Evolutionary conservation across 2,888 invertebrate genomes (phyloP), one percentile per base, ranked within the genome.

Genomic region (Galeruca laticollis): DNA sequence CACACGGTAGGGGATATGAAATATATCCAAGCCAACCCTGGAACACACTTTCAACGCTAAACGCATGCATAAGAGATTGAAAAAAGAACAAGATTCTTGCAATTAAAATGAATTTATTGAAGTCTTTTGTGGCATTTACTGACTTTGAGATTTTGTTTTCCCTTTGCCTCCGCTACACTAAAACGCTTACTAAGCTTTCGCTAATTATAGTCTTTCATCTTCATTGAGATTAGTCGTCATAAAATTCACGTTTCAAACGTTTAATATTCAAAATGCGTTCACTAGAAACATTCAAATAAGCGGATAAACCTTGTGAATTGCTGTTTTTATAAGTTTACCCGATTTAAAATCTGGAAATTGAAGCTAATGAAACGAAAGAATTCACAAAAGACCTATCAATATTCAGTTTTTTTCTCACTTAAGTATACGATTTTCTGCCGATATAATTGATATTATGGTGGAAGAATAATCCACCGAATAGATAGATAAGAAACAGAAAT

Each of bases 81-180:
- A 51, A 10, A 9, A 2, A 51, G 20, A 20, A 51, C 21, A 9
- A 8, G 6, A 10, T 51, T n/a, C 21, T 9, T 2, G 49, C 49
- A 18, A 49, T 18, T 49, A 49, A 49, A 49, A 49, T 49, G 49
- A 49, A 49, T 49, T 49, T 49, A 49, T 51, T 51, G 49, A 51
- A 20, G 49, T 51, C 49, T 20, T 20, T 51, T 51, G 10, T 51
- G 20, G 18, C 49, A 51, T 51, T 18, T 8, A 51, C 9, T 51
- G 20, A 51, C 49, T 51, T 51, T 51, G 20, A 10, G 10, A 20
- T 51, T 51, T 51, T 20, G 49, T 49, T 49, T 18, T 49, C 49
- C 15, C 49, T 49, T 49, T 49, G 8, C 20, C 49, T 18, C 9
- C 8, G 11, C 20, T 15, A 43, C 8, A 43, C n/a, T 43, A 10